phyloP scores from a whole-genome alignment of 2,888 invertebrate genomes.

The Tetheella fluctuosa region DNA sequence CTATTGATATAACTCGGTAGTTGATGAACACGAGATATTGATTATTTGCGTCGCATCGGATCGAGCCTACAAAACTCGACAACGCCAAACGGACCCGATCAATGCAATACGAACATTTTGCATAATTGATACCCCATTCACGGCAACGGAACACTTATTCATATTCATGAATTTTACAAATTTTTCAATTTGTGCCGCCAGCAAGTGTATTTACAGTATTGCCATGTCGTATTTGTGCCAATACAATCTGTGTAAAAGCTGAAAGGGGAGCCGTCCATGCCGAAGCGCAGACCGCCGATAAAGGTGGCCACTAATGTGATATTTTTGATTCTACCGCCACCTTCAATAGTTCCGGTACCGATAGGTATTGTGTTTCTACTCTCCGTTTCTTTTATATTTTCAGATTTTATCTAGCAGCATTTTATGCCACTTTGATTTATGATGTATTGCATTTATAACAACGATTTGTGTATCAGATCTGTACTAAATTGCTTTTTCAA shows the following conservation, averaged over 20 bases:
- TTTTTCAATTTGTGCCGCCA: constrained; percentile 77
- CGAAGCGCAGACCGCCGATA: constrained; percentile 53
- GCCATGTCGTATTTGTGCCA: constrained; percentile 69
- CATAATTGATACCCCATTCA: constrained; percentile 82
- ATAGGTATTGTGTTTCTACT: constrained; percentile 31
- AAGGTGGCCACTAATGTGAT: constrained; percentile 63
- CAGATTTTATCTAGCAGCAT: not conserved
- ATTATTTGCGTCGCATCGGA: constrained; percentile 43
- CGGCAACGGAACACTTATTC: constrained; percentile 75
- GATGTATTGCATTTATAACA: too few species aligned
- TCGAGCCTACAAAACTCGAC: constrained; percentile 50
- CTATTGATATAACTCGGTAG: constrained; percentile 42
- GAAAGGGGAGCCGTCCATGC: constrained; percentile 50
- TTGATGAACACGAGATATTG: constrained; percentile 48
- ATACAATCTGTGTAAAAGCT: constrained; percentile 76
- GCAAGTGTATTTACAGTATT: constrained; percentile 75
- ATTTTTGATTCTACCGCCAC: constrained; percentile 63
- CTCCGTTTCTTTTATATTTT: constrained; percentile 12
- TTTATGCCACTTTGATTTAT: not conserved
- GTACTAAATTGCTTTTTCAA: not conserved
- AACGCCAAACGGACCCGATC: constrained; percentile 54
- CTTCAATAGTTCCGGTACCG: constrained; percentile 46
- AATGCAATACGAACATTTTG: constrained; percentile 76
- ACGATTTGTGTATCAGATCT: too few species aligned
- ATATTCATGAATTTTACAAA: constrained; percentile 82